Evolutionary conservation across 2,888 invertebrate genomes (phyloP).

Genomic region (Lithophane socia): DNA sequence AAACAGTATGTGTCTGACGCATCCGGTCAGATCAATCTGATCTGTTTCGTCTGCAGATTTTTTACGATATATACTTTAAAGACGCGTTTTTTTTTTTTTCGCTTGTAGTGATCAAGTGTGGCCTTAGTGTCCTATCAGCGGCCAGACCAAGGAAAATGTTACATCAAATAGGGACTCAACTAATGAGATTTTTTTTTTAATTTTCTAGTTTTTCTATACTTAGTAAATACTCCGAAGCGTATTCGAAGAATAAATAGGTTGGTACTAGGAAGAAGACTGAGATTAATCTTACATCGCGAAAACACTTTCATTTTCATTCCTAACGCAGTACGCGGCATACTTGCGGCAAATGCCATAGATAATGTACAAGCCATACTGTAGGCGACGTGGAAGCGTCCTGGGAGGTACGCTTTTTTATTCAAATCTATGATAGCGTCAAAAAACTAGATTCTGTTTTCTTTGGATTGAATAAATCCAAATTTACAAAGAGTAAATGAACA

Average conservation of each 20-base stretch:
- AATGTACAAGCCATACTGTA: background rate
- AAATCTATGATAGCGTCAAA: background rate
- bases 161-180: background rate
- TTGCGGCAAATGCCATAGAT: background rate
- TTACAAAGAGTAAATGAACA: background rate
- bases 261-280: background rate
- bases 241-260: background rate
- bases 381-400: background rate
- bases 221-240: background rate
- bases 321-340: slow-evolving; percentile 22
- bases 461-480: background rate
- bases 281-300: slow-evolving; percentile 21
- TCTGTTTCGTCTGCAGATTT: background rate
- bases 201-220: background rate
- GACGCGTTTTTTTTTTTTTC: too few species aligned
- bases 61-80: too few species aligned
- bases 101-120: background rate
- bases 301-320: slow-evolving; percentile 47
- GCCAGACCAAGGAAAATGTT: too few species aligned
- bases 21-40: background rate
- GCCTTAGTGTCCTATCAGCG: background rate
- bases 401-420: background rate
- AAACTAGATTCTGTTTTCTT: background rate
- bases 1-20: background rate
- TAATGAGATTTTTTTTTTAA: background rate